Conservation (phyloP, 2,888 invertebrate genomes). For the Eurytoma californica region DNA sequence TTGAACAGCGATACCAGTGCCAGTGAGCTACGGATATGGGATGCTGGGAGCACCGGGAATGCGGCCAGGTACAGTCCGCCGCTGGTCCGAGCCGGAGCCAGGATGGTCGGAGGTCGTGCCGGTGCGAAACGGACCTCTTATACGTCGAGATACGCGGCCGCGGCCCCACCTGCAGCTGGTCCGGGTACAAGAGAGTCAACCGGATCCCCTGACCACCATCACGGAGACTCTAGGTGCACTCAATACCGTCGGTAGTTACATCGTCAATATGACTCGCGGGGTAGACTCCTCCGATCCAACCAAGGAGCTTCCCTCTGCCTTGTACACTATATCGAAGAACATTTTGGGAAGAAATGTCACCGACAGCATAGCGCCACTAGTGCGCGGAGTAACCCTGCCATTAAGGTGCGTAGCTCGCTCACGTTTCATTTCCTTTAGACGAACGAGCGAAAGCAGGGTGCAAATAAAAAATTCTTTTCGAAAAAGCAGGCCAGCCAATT, state of each 20-base stretch:
- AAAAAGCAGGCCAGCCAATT: background rate
- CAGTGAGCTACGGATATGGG: conserved; percentile 36
- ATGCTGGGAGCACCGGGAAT: background rate
- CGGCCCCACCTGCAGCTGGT: conserved; percentile 64
- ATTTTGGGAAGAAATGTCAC: conserved; percentile 87
- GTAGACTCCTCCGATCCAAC: conserved; percentile 71
- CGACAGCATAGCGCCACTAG: conserved; percentile 87
- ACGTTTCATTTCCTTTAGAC: no score
- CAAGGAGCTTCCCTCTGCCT: conserved; percentile 82
- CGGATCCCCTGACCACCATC: conserved; percentile 75
- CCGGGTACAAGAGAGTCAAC: conserved; percentile 55
- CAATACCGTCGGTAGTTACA: conserved; percentile 89
- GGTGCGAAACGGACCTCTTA: conserved; percentile 56
- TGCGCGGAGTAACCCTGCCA: conserved; percentile 75
- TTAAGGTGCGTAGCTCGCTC: conserved; percentile 62
- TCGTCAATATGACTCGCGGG: conserved; percentile 86
- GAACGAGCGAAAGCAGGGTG: no score
- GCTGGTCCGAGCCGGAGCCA: background rate
- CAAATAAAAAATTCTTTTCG: background rate
- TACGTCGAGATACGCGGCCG: conserved; percentile 66
- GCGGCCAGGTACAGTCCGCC: background rate
- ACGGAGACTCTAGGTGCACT: conserved; percentile 85
- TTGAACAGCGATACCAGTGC: background rate
- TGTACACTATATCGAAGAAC: conserved; percentile 88
- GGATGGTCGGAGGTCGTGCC: conserved; percentile 20